These are phyloP conservation scores for Antheraea assamensis DNA, from an alignment of 2,888 invertebrate species.

Conservation along the genomic window DNA sequence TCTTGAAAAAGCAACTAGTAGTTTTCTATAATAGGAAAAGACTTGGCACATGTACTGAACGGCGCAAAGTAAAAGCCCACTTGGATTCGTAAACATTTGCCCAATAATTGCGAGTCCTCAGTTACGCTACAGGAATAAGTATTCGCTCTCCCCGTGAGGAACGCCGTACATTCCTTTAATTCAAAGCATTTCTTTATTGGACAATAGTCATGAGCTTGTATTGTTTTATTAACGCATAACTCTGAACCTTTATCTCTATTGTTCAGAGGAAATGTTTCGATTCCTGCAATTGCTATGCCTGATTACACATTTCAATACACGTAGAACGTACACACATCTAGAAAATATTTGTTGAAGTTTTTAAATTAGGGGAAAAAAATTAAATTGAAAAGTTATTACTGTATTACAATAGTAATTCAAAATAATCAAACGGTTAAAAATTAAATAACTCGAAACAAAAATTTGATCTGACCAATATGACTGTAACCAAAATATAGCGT, in stretches of 20 bases:
- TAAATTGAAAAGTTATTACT: not conserved
- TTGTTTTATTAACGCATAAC: constrained; percentile 71
- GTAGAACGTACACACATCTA: too few relatives aligned
- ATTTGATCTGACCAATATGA: not conserved
- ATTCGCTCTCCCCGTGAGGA: constrained; percentile 60
- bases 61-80: constrained; percentile 62
- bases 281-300: not conserved
- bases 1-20: constrained; percentile 65
- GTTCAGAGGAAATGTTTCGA: constrained; percentile 32
- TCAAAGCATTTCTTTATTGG: constrained; percentile 74
- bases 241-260: constrained; percentile 40
- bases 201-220: constrained; percentile 65
- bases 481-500: not conserved
- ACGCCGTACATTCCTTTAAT: constrained; percentile 63
- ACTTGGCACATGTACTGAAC: constrained; percentile 68
- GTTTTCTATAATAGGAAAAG: constrained; percentile 63
- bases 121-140: constrained; percentile 74
- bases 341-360: not conserved
- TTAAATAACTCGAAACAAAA: too few relatives aligned
- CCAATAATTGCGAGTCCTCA: constrained; percentile 77
- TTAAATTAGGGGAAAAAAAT: not conserved
- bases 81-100: constrained; percentile 74
- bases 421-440: too few relatives aligned
- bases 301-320: not conserved
- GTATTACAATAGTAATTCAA: too few relatives aligned